These are phyloP conservation scores for Patella pellucida DNA, from an alignment of 2,888 invertebrate genomes.

Conservation along the genomic window DNA sequence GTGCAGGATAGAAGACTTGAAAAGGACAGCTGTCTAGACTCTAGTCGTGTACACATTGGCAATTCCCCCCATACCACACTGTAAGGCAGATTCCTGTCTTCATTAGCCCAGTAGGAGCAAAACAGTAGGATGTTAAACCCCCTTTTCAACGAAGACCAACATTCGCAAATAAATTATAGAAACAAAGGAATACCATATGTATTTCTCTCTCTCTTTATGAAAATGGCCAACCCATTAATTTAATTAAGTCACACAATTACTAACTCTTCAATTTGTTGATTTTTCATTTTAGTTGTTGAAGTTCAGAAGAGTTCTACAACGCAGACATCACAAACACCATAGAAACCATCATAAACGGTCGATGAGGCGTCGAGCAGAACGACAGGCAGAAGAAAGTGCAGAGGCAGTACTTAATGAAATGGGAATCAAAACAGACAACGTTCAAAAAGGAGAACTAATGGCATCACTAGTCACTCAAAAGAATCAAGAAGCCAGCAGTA, in stretches of 20 bases:
- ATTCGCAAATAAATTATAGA: no score
- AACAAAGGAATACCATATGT: no score
- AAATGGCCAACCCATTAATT: no score
- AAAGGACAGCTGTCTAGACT: no score
- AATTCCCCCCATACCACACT: no score
- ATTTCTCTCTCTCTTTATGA: no score
- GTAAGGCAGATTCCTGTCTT: no score
- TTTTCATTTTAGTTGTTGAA: conserved; percentile 45
- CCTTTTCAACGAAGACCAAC: no score
- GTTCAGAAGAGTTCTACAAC: conserved; percentile 48
- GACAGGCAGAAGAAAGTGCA: conserved; percentile 27
- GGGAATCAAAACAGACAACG: conserved; percentile 45
- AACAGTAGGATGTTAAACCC: no score
- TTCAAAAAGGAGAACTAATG: conserved; percentile 35
- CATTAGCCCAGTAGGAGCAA: no score
- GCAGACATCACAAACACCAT: conserved; percentile 11
- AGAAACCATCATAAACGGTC: conserved; percentile 23
- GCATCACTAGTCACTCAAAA: conserved; percentile 14
- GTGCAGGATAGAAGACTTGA: no score
- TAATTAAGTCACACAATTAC: conserved; percentile 6
- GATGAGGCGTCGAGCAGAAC: neutral
- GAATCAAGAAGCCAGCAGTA: neutral
- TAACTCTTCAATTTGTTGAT: neutral
- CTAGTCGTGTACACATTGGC: no score
- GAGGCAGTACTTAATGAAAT: conserved; percentile 47